Percentiles rank a stretch among this genome's conserved stretches.
Evolutionary conservation across 2,113 vertebrate genomes (phyloP).

Genomic region (Reinhardtius hippoglossoides): DNA sequence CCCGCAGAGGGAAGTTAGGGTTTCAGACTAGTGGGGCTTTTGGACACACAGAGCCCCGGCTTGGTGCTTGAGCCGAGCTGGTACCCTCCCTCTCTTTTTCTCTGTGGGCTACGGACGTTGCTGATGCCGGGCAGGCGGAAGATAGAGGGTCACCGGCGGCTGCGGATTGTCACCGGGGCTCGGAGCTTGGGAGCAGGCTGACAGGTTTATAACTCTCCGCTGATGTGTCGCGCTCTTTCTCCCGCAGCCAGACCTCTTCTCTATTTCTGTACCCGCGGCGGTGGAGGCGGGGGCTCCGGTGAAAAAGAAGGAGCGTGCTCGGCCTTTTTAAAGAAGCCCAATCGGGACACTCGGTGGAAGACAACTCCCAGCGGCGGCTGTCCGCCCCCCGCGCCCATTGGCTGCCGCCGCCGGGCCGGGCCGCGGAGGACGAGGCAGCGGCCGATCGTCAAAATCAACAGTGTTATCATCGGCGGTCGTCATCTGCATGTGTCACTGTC

Average conservation of each 20-base stretch:
- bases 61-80: slow-evolving; percentile 5
- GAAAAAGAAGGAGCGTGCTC: slow-evolving; percentile 44
- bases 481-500: not conserved
- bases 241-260: slow-evolving; percentile 17
- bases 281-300: slow-evolving; percentile 39
- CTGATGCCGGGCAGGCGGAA: slow-evolving; percentile 11
- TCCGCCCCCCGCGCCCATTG: slow-evolving; percentile 74
- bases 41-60: not conserved
- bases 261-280: slow-evolving; percentile 69
- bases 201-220: not conserved
- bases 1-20: not conserved
- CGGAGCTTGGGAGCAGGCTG: not conserved
- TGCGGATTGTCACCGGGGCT: not conserved
- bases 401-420: slow-evolving; percentile 10
- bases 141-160: not conserved
- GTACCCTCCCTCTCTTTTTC: not conserved
- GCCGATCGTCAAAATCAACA: slow-evolving; percentile 52
- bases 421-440: not conserved
- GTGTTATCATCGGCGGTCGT: slow-evolving; percentile 38
- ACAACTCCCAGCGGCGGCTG: slow-evolving; percentile 81
- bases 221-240: slow-evolving; percentile 22
- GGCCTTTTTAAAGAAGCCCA: slow-evolving; percentile 79
- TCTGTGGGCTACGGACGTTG: not conserved
- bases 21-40: not conserved
- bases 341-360: slow-evolving; percentile 68